Evolutionary conservation across 2,797 vertebrate species (phyloP).

Genomic region (Gymnodraco acuticeps): DNA sequence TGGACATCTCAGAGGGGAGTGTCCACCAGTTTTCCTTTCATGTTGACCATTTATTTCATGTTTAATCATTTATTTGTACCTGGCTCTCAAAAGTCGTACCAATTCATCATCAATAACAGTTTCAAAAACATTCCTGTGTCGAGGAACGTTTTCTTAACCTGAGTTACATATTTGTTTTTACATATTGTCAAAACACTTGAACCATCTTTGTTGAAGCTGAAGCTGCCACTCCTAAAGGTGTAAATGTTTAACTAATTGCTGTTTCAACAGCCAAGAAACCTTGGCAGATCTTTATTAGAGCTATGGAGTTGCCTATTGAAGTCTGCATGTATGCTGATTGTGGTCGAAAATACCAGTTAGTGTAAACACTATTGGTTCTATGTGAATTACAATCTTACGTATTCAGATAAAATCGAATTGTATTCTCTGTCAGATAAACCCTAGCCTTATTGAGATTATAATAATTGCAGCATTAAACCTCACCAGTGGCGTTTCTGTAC

Average conservation of each 20-base stretch:
- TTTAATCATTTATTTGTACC: background rate
- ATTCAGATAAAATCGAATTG: constrained; percentile 27
- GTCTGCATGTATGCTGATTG: background rate
- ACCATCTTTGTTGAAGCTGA: background rate
- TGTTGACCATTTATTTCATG: constrained; percentile 1
- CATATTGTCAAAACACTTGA: constrained; percentile 19
- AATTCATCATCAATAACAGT: constrained; percentile 13
- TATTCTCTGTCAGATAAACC: constrained; percentile 21
- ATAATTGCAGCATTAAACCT: constrained; percentile 33
- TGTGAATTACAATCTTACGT: background rate
- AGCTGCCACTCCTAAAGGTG: constrained; percentile 22
- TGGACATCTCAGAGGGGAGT: constrained; percentile 16
- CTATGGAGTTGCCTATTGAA: background rate
- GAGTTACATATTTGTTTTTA: background rate
- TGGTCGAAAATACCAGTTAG: background rate
- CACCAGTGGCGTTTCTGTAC: no score
- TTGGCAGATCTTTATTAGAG: background rate
- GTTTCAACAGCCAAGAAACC: background rate
- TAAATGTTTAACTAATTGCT: constrained; percentile 35
- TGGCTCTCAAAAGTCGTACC: background rate
- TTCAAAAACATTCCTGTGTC: constrained; percentile 10
- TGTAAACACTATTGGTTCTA: background rate
- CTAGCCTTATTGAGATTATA: constrained; percentile 18
- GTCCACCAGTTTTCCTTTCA: background rate
- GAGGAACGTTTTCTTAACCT: constrained; percentile 20